A percentile compares a stretch with the other conserved stretches of the same genome.
These are phyloP conservation scores for Leiothrix lutea DNA, from an alignment of 2,113 vertebrate species.

Conservation along the genomic window DNA sequence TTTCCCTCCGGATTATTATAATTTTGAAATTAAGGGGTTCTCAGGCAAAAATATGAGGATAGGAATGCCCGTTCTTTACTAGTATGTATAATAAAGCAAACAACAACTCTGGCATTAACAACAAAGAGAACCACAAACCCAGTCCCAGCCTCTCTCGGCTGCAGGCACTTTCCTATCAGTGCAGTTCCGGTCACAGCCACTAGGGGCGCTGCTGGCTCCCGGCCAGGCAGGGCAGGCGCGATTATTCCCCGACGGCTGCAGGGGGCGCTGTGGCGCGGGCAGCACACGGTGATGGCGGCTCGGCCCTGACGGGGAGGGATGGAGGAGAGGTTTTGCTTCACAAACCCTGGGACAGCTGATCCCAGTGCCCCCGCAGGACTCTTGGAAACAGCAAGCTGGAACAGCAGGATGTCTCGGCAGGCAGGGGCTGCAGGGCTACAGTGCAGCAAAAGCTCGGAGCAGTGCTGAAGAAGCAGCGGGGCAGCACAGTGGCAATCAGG, in stretches of 20 bases:
- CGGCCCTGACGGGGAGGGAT: accelerated
- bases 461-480: background rate
- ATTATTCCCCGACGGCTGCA: background rate
- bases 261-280: background rate
- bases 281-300: background rate
- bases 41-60: background rate
- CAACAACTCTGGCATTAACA: background rate
- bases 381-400: too few species aligned
- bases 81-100: background rate
- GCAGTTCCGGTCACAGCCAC: background rate
- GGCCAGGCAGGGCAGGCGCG: background rate
- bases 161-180: too few species aligned
- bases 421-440: background rate
- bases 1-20: background rate
- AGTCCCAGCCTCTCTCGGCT: background rate
- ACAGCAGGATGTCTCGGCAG: background rate
- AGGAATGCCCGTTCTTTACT: background rate
- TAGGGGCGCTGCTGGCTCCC: background rate
- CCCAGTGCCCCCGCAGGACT: too few species aligned
- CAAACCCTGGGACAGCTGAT: too few species aligned
- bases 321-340: too few species aligned
- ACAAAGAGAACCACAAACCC: background rate
- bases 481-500: accelerated
- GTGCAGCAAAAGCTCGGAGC: background rate
- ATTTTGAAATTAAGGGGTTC: background rate